Percentiles rank a stretch among this genome's conserved stretches.
These are phyloP conservation scores for Craseonycteris thonglongyai DNA, from an alignment of 2,113 vertebrate genomes.

Conservation along the genomic window DNA sequence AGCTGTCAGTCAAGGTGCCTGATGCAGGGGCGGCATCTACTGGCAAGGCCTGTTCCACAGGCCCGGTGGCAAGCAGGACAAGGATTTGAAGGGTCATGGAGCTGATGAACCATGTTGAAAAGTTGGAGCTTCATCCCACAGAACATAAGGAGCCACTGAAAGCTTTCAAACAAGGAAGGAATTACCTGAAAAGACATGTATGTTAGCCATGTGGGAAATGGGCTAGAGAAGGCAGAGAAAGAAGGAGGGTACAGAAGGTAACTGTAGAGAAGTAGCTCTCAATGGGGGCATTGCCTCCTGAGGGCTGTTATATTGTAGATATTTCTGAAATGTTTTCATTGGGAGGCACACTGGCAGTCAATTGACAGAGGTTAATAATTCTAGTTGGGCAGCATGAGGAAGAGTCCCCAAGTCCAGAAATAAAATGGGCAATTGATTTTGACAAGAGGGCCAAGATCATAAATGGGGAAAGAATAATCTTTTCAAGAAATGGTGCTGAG, in stretches of 20 bases:
- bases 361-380: background rate
- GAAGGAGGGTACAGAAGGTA: background rate
- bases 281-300: background rate
- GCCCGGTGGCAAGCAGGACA: too few relatives aligned
- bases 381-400: background rate
- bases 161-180: background rate
- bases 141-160: background rate
- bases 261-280: background rate
- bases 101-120: background rate
- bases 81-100: background rate
- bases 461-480: background rate
- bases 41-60: background rate
- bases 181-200: background rate
- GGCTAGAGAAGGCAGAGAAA: background rate
- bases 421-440: background rate
- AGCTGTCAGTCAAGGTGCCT: background rate
- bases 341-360: background rate
- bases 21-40: background rate
- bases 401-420: background rate
- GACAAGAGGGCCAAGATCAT: background rate
- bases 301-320: background rate
- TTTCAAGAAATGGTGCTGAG: background rate
- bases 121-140: background rate
- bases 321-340: background rate
- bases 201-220: background rate